A percentile compares a stretch with the other conserved stretches of the same genome.
phyloP scores from a whole-genome alignment of 2,113 vertebrate genomes.

The Neolamprologus sp. region DNA sequence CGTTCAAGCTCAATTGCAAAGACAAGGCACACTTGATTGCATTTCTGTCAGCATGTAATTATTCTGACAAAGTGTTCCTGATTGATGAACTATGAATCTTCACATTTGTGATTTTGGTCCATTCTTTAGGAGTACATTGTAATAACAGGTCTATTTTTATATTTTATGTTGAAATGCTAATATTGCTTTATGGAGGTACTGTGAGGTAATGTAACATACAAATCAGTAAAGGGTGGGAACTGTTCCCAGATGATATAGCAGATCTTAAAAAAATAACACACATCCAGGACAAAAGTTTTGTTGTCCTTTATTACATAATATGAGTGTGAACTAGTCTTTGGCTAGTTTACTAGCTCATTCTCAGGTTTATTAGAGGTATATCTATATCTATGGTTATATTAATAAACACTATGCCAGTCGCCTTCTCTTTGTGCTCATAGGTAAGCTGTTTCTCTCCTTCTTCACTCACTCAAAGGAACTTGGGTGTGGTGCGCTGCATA shows the following conservation, averaged over 20 bases:
- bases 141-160: constrained; percentile 31
- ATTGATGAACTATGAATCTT: constrained; percentile 5
- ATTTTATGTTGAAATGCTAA: constrained; percentile 6
- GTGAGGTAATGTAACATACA: constrained; percentile 16
- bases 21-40: neutral
- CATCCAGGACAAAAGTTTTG: neutral
- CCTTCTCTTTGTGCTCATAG: neutral
- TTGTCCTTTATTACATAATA: neutral
- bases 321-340: neutral
- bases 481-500: neutral
- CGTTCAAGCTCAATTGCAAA: neutral
- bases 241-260: neutral
- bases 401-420: neutral
- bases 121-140: constrained; percentile 8
- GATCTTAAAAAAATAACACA: neutral
- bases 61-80: neutral
- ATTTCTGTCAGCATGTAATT: neutral
- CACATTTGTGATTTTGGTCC: constrained; percentile 1
- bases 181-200: constrained; percentile 4
- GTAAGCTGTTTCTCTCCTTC: neutral
- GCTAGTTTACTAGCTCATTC: neutral
- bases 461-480: neutral
- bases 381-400: neutral
- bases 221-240: neutral
- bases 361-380: neutral